Conservation (phyloP, 2,113 vertebrate species). For the Osmerus mordax region DNA sequence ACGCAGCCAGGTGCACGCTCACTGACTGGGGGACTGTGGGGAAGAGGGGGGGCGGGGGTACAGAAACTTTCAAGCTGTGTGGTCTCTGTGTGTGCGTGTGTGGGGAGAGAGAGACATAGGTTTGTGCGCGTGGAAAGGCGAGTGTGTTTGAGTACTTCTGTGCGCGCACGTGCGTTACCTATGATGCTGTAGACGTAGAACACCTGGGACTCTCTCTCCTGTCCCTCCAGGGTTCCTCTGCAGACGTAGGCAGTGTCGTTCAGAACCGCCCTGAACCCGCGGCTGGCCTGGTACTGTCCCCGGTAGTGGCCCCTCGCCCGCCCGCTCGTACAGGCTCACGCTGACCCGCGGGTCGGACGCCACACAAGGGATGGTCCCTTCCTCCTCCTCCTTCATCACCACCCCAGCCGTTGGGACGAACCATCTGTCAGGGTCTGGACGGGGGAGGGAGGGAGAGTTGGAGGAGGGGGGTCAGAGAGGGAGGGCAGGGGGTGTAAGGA, state of each 20-base stretch:
- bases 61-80: not conserved
- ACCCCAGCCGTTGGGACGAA: conserved; percentile 76
- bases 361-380: conserved; percentile 82
- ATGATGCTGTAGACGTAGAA: conserved; percentile 84
- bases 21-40: conserved; percentile 73
- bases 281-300: conserved; percentile 71
- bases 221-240: conserved; percentile 65
- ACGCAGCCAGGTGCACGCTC: conserved; percentile 76
- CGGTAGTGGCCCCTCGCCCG: conserved; percentile 55
- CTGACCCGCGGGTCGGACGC: conserved; percentile 82
- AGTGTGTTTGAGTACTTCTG: too few relatives aligned
- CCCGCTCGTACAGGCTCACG: conserved; percentile 80
- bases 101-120: too few relatives aligned
- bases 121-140: too few relatives aligned
- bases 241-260: conserved; percentile 86
- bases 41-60: not conserved
- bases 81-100: too few relatives aligned
- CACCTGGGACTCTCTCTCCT: conserved; percentile 72
- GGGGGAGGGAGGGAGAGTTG: not conserved
- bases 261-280: conserved; percentile 82
- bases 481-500: not conserved
- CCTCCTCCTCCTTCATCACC: conserved; percentile 76
- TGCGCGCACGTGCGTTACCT: conserved; percentile 61
- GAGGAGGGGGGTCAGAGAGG: not conserved
- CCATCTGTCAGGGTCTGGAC: conserved; percentile 79